phyloP scores from a whole-genome alignment of 1,140 invertebrate genomes.

The Penaeus japonicus region DNA sequence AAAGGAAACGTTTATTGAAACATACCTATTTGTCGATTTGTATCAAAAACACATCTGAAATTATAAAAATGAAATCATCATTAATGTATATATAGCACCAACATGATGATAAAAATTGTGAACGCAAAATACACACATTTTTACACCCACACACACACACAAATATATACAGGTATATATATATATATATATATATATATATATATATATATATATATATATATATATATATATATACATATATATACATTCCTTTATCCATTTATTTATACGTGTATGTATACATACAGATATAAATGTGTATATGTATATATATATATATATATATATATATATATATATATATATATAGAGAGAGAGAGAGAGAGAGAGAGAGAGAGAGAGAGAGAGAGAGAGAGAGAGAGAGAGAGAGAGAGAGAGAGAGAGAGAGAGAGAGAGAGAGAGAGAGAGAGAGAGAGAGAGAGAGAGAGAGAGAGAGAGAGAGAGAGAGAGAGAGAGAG shows the following conservation, averaged over 20 bases:
- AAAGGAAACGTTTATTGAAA: too few species aligned
- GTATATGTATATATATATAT: conserved; percentile 3
- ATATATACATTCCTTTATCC: neutral
- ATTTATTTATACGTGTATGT: neutral
- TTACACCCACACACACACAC: neutral
- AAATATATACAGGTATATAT: neutral
- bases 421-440: conserved; percentile 7
- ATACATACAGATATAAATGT: neutral
- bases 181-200: conserved; percentile 13
- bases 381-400: neutral
- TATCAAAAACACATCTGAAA: too few species aligned
- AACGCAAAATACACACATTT: neutral
- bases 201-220: conserved; percentile 13
- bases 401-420: conserved; percentile 1
- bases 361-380: neutral
- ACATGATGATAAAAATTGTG: neutral
- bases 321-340: conserved; percentile 13
- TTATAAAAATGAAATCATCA: too few species aligned
- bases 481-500: conserved; percentile 6
- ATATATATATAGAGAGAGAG: neutral
- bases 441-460: conserved; percentile 1
- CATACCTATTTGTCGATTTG: too few species aligned
- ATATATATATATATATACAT: neutral
- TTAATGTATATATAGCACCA: too few species aligned
- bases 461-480: neutral